Conservation (phyloP, 2,888 invertebrate species). For the Meta bourneti region DNA sequence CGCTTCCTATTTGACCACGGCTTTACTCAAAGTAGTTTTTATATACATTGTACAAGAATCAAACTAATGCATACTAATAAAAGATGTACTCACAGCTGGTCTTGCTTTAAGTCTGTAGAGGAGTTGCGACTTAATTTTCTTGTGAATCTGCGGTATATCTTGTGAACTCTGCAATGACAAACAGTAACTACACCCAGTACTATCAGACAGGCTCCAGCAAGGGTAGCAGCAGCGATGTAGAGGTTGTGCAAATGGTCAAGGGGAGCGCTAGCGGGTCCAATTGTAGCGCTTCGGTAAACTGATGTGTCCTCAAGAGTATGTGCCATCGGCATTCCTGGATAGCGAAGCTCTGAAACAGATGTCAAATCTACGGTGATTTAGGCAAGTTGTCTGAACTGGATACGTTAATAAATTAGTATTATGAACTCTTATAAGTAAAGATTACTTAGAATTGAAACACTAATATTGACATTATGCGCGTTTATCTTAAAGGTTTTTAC, state of each 20-base stretch:
- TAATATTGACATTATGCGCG: neutral
- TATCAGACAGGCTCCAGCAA: conserved; percentile 88
- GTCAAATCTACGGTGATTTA: conserved; percentile 60
- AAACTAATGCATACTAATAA: neutral
- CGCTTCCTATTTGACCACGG: no score
- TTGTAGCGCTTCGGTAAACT: conserved; percentile 70
- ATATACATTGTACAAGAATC: no score
- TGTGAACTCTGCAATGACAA: conserved; percentile 89
- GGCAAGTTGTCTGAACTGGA: conserved; percentile 21
- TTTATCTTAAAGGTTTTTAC: no score
- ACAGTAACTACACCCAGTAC: conserved; percentile 88
- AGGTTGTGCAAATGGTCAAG: conserved; percentile 87
- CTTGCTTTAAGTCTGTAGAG: conserved; percentile 76
- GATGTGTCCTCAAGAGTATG: conserved; percentile 71
- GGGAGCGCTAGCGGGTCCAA: conserved; percentile 79
- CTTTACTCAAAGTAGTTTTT: no score
- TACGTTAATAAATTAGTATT: no score
- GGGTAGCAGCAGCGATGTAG: conserved; percentile 89
- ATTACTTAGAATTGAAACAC: neutral
- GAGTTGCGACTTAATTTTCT: conserved; percentile 71
- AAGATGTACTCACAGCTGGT: conserved; percentile 77
- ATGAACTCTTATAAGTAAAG: neutral
- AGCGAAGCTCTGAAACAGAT: conserved; percentile 73
- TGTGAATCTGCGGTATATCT: conserved; percentile 83
- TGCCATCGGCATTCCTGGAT: conserved; percentile 69